Percentiles rank a stretch among this genome's conserved stretches.
Evolutionary conservation across 2,797 vertebrate species (phyloP).

Genomic region (Pangasius sanitwongsei): DNA sequence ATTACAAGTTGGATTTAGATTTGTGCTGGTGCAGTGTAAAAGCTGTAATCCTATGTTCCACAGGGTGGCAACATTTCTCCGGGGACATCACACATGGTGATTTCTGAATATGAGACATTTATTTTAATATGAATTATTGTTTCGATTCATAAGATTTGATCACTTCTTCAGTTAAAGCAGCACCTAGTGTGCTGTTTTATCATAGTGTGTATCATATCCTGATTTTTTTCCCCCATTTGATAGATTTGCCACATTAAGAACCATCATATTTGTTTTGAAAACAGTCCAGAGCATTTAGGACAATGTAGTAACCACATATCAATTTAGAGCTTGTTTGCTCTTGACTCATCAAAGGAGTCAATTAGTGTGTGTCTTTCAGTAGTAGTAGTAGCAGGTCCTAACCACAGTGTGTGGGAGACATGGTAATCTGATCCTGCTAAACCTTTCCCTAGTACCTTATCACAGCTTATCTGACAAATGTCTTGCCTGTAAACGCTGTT

Average conservation of each 20-base stretch:
- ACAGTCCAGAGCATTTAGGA: neutral
- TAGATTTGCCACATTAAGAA: neutral
- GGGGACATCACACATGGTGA: neutral
- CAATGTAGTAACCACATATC: neutral
- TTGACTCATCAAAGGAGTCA: slow-evolving; percentile 11
- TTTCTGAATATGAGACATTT: neutral
- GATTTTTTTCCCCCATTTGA: neutral
- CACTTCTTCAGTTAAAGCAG: neutral
- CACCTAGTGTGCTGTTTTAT: neutral
- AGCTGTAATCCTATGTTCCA: slow-evolving; percentile 33
- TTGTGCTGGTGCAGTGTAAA: neutral
- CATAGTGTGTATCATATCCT: neutral
- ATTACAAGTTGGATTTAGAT: neutral
- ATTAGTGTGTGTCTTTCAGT: slow-evolving; percentile 13
- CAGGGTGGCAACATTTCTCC: slow-evolving; percentile 58
- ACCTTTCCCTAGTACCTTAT: slow-evolving; percentile 56
- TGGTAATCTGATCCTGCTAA: slow-evolving; percentile 62
- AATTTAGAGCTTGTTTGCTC: slow-evolving; percentile 3
- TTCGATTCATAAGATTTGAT: neutral
- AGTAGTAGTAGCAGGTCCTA: slow-evolving; percentile 7
- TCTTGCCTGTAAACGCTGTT: slow-evolving; percentile 42
- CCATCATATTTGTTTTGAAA: neutral
- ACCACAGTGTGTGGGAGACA: slow-evolving; percentile 18
- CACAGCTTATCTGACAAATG: slow-evolving; percentile 57
- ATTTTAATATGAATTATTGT: neutral